phyloP scores from a whole-genome alignment of 2,888 invertebrate genomes.

The Idaea dimidiata region DNA sequence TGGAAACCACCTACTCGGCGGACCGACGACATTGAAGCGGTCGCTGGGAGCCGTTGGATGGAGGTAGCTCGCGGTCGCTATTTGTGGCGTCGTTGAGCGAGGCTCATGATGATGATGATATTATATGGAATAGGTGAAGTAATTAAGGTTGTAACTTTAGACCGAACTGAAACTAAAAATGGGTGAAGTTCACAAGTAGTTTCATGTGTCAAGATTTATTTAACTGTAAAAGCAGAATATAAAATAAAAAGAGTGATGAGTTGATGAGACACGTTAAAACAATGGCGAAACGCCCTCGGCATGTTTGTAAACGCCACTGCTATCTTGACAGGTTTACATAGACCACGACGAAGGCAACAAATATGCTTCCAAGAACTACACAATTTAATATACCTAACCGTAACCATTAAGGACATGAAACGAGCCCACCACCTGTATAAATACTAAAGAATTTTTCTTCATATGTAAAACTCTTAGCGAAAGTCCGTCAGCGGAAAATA shows the following conservation, averaged over 20 bases:
- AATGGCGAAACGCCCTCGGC: conserved; percentile 45
- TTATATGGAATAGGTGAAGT: not conserved
- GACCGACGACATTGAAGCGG: too few relatives aligned
- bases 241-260: conserved; percentile 25
- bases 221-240: conserved; percentile 8
- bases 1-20: too few relatives aligned
- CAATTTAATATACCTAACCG: not conserved
- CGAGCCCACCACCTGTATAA: not conserved
- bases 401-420: not conserved
- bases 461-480: not conserved
- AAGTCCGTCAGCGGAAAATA: not conserved
- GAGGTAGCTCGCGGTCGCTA: too few relatives aligned
- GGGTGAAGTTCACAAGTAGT: not conserved
- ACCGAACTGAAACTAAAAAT: not conserved
- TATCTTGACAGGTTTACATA: conserved; percentile 76
- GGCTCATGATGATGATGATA: too few relatives aligned
- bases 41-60: too few relatives aligned
- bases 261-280: conserved; percentile 47
- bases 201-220: conserved; percentile 1
- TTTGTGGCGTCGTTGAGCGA: too few relatives aligned
- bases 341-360: conserved; percentile 52
- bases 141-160: not conserved
- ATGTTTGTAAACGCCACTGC: conserved; percentile 57
- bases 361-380: conserved; percentile 60
- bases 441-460: not conserved